Evolutionary conservation across 2,888 invertebrate species (phyloP), one percentile per base, ranked within the genome.

Genomic region (Oconnorella tubifera): DNA sequence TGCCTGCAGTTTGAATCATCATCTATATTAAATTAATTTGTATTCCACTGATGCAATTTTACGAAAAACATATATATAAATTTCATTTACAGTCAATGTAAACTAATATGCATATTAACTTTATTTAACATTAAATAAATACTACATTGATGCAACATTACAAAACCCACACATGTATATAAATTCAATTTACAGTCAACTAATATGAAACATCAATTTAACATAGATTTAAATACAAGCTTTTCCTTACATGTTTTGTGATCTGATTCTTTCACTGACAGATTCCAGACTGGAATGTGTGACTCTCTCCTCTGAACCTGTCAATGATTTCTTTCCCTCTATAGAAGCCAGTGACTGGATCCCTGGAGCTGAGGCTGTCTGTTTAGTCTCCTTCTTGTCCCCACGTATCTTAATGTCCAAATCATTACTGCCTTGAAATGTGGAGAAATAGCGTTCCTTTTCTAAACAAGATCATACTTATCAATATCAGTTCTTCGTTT

Each of bases 361-460:
- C 10, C 40, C 40, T 10, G 19, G 40, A 19, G 10, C 40, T 14
- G 10, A 19, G 40, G 10, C 40, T 14, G 10, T 10, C 40, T 40
- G 40, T 19, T 19, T 40, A 19, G 40, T 19, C 10, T 40, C 40
- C 40, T 40, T 10, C 40, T 64, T 67, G 29, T 68, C 68, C 29
- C 28, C 49, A 27, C 61, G 74, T 49, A 78, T 70, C 23, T 76
- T 75, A 32, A 78, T 75, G 62, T 79, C 78, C 4, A 78, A 70
- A 61, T 80, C 79, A 70, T 78, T 79, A 64, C 77, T 77, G 14
- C 79, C 80, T 60, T 72, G 70, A 49, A 78, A 78, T 31, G 73
- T 69, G 28, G 72, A 69, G 66, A 80, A 63, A 66, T 77, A 80
- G 3, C 67, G 63, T 48, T 77, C 77, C 65, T 78, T 79, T 55